phyloP scores from a whole-genome alignment of 2,888 invertebrate species.

The Byasa hedistus region DNA sequence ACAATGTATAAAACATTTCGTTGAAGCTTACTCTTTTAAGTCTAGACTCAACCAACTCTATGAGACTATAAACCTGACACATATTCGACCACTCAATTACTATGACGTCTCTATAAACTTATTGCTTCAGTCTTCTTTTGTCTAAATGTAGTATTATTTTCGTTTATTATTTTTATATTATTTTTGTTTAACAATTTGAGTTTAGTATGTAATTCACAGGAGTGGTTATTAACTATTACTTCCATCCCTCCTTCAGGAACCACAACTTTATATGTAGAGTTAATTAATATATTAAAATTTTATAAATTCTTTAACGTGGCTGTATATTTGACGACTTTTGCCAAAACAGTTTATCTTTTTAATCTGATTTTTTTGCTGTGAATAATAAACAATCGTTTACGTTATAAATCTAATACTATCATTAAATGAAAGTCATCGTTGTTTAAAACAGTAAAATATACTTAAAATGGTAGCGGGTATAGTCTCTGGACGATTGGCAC shows the following conservation, averaged over 20 bases:
- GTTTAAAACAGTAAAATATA: background rate
- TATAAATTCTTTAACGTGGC: background rate
- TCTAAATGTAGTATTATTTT: background rate
- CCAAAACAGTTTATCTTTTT: background rate
- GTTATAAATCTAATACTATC: background rate
- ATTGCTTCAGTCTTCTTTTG: background rate
- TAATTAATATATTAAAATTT: background rate
- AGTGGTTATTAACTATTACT: too few relatives aligned
- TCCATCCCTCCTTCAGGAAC: too few relatives aligned
- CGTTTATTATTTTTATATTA: too few relatives aligned
- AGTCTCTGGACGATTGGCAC: conserved; percentile 64
- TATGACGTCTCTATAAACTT: conserved; percentile 2
- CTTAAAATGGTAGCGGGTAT: conserved; percentile 61
- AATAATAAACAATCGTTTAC: background rate
- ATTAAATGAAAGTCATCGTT: background rate
- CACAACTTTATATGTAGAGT: background rate
- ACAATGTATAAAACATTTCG: background rate
- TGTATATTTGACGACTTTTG: background rate
- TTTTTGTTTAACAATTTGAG: too few relatives aligned
- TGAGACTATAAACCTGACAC: conserved; percentile 16
- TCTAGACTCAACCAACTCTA: conserved; percentile 1
- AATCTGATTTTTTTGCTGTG: background rate
- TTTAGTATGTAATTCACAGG: too few relatives aligned
- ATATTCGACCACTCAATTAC: conserved; percentile 19
- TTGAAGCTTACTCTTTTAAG: conserved; percentile 1